Evolutionary conservation across 2,113 vertebrate species (phyloP).

Genomic region (Lonchura striata): DNA sequence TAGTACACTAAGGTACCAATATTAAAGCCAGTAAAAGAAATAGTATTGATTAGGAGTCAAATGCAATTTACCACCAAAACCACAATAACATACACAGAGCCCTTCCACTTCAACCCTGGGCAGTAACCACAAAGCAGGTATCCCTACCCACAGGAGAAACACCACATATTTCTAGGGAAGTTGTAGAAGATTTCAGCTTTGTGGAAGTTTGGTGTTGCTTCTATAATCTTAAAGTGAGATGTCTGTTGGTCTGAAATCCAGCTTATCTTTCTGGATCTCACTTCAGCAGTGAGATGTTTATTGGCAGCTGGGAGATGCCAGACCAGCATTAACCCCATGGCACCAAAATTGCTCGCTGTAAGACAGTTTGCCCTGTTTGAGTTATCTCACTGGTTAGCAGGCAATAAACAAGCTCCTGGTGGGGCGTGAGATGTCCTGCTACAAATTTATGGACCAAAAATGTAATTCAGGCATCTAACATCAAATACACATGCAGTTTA

Average conservation of each 20-base stretch:
- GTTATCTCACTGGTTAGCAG: rapidly evolving
- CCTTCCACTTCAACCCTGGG: neutral
- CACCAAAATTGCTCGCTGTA: neutral
- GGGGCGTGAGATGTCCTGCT: neutral
- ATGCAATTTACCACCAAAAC: neutral
- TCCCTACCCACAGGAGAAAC: neutral
- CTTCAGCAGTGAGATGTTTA: neutral
- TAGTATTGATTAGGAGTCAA: neutral
- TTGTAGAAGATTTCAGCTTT: neutral
- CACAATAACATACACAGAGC: neutral
- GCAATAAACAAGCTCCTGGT: neutral
- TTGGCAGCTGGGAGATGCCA: neutral
- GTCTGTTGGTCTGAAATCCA: neutral
- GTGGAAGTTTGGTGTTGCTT: neutral
- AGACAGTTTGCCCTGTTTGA: neutral
- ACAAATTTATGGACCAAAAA: neutral
- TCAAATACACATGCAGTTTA: neutral
- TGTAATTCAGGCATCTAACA: neutral
- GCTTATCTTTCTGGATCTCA: neutral
- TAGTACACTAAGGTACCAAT: neutral
- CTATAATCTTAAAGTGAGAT: neutral
- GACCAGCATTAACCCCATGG: neutral
- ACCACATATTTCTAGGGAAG: neutral
- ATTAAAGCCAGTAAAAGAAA: neutral
- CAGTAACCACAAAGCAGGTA: neutral